A percentile compares a stretch with the other conserved stretches of the same genome.
Evolutionary conservation across 1,140 invertebrate species (phyloP).

Genomic region (Meteorus sp.): DNA sequence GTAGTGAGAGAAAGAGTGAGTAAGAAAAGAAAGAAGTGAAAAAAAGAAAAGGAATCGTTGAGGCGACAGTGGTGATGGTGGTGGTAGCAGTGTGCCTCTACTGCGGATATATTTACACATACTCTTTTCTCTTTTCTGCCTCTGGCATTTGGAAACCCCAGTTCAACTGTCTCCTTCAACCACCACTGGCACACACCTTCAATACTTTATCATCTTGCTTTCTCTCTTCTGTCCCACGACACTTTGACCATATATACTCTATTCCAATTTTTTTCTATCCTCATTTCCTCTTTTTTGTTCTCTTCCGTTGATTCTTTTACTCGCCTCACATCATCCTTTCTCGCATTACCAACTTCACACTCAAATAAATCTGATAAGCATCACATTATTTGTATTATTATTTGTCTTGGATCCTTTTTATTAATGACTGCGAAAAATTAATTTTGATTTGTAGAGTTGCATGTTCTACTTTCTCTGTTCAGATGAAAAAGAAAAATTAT

Average conservation of each 20-base stretch:
- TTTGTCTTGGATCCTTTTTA: neutral
- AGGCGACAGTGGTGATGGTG: too few relatives aligned
- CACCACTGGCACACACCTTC: too few relatives aligned
- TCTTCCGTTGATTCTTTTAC: too few relatives aligned
- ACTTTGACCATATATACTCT: neutral
- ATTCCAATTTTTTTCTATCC: neutral
- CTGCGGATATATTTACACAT: neutral
- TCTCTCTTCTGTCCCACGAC: neutral
- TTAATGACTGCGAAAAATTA: neutral
- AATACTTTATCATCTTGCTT: neutral
- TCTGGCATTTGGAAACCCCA: conserved; percentile 14
- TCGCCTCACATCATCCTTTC: neutral
- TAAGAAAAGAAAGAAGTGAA: conserved; percentile 14
- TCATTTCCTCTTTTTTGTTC: neutral
- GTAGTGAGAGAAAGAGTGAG: neutral
- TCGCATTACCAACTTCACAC: neutral
- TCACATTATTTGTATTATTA: neutral
- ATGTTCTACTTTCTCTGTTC: too few relatives aligned
- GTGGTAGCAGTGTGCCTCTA: too few relatives aligned
- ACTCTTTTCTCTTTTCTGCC: conserved; percentile 12
- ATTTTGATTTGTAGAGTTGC: neutral
- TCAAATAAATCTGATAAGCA: neutral
- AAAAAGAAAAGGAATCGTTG: conserved; percentile 4
- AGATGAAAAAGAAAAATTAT: too few relatives aligned
- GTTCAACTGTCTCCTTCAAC: neutral